A percentile compares a stretch with the other conserved stretches of the same genome.
These are phyloP conservation scores for Labeo rohita DNA, from an alignment of 2,113 vertebrate species.

Conservation along the genomic window DNA sequence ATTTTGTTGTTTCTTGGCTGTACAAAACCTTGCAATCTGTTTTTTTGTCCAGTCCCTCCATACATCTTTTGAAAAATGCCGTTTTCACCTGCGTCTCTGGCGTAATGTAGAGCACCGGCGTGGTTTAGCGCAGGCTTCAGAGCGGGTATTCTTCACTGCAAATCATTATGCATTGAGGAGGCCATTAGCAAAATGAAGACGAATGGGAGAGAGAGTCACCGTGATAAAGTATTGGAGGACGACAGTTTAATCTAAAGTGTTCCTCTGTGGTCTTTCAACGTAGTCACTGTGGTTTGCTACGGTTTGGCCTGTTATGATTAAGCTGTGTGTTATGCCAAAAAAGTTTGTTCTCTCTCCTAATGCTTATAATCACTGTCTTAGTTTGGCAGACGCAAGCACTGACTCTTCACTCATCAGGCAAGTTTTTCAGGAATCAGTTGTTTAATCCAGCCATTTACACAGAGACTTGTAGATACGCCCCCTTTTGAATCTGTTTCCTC, in stretches of 20 bases:
- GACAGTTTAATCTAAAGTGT: slow-evolving; percentile 62
- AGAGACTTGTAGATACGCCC: background rate
- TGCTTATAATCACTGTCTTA: background rate
- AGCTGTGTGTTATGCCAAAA: background rate
- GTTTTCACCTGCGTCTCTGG: slow-evolving; percentile 59
- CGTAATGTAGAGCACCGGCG: slow-evolving; percentile 65
- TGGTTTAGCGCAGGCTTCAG: slow-evolving; percentile 74
- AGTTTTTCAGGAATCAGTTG: slow-evolving; percentile 32
- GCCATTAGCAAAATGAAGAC: slow-evolving; percentile 81
- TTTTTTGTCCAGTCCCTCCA: slow-evolving; percentile 37
- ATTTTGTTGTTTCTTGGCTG: background rate
- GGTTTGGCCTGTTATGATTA: slow-evolving; percentile 31
- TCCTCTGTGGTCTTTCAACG: slow-evolving; percentile 55
- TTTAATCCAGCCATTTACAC: slow-evolving; percentile 31
- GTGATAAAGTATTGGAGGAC: slow-evolving; percentile 73
- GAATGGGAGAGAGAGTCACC: slow-evolving; percentile 67
- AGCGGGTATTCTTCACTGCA: slow-evolving; percentile 75
- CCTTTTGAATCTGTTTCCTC: background rate
- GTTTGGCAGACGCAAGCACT: background rate
- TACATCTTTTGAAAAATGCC: slow-evolving; percentile 69
- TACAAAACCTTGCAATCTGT: background rate
- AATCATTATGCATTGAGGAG: slow-evolving; percentile 84
- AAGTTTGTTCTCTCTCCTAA: slow-evolving; percentile 1
- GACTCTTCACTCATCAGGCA: slow-evolving; percentile 14
- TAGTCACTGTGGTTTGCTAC: slow-evolving; percentile 34